Base-by-base conservation (phyloP, 2,888 invertebrate species). In the Leucoptera coffeella region DNA sequence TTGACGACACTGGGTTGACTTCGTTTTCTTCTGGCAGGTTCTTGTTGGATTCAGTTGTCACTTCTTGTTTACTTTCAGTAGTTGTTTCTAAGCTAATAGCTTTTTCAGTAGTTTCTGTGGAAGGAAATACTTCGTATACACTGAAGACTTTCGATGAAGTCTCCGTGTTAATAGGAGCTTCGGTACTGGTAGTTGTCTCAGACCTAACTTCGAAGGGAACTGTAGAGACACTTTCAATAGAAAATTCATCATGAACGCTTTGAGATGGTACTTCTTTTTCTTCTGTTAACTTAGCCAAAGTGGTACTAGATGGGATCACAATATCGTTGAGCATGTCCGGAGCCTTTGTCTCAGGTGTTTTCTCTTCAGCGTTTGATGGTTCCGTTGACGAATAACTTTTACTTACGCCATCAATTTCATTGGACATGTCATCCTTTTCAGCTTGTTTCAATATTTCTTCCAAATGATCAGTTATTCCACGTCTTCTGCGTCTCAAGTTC, bases 321-420 rank as follows among this genome's bases (percentile, higher is more conserved):
- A n/a, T 41, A 17, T 50, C 40, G 32, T n/a, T n/a, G n/a, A n/a
- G n/a, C n/a, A n/a, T n/a, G n/a, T n/a, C n/a, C n/a, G n/a, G n/a
- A n/a, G n/a, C n/a, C n/a, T n/a, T n/a, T n/a, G n/a, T n/a, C n/a
- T n/a, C n/a, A n/a, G n/a, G n/a, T n/a, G n/a, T n/a, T n/a, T n/a
- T n/a, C n/a, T n/a, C n/a, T n/a, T n/a, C n/a, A n/a, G n/a, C n/a
- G n/a, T n/a, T n/a, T n/a, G n/a, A n/a, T n/a, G n/a, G n/a, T n/a
- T n/a, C n/a, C n/a, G n/a, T n/a, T n/a, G n/a, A n/a, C n/a, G n/a
- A n/a, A n/a, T n/a, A n/a, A n/a, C n/a, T n/a, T n/a, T n/a, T n/a
- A n/a, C n/a, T n/a, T n/a, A n/a, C n/a, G n/a, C 64, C 62, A 32
- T 71, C 67, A 21, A 73, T 61, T 43, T 73, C 73, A 33, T 73